Base-by-base conservation (phyloP, 2,113 vertebrate species). In the Acanthisitta chloris region DNA sequence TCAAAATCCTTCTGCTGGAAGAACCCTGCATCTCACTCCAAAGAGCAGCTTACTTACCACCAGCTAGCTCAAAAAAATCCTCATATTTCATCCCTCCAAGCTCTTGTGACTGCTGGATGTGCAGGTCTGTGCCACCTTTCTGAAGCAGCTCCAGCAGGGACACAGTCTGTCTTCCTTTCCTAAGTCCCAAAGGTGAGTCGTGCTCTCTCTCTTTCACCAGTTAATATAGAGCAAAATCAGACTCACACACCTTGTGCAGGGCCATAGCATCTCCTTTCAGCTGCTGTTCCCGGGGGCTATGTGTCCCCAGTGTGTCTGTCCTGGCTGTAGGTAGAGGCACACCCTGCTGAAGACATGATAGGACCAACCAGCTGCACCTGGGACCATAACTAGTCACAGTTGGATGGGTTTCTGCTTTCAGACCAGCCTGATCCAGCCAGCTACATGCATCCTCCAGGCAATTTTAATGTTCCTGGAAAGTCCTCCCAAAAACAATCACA, bases 381-480 rank as follows among this genome's bases (percentile, higher is more conserved):
- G 96, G 95, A 94, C 84, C 0, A 0, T 62, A 81, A 88, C 88
- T 94, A 51, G 58, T 96, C 96, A 94, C 96, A 88, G 58, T 90
- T 96, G 97, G 97, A 95, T 85, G 84, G 62, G 65, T 88, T 96
- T 95, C 66, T 86, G 54, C 93, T 94, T 95, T 94, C 93, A 96
- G 96, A 95, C 95, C 95, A 97, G 94, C 91, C 89, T 88, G 84
- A 95, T 95, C 73, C 86, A 95, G 96, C 95, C 95, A 97, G 92
- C 87, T 92, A 96, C 94, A 96, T 4, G 66, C 95, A 95, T 97
- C 95, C 94, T 97, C 86, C 86, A 95, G 93, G 96, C 96, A 90
- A 74, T 97, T 97, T 96, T 95, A 96, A 95, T 95, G 95, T 97
- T 97, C 97, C 97, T 97, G 97, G 97, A 97, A 97, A 97, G 97